These are phyloP conservation scores for Terebella lapidaria DNA, from an alignment of 2,888 invertebrate species.

Conservation along the genomic window DNA sequence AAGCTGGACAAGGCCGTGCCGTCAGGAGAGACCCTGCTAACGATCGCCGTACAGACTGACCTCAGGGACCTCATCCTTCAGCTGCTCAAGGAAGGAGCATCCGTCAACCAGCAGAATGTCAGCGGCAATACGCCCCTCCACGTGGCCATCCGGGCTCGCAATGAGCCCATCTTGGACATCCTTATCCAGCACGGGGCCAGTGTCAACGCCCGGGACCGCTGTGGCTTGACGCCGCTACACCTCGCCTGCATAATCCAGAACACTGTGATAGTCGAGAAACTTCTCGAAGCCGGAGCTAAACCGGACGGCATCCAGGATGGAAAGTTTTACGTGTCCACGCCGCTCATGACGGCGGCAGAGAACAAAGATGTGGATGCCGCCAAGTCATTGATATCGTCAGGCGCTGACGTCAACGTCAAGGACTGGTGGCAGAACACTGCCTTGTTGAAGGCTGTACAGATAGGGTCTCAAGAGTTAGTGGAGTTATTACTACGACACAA, in stretches of 20 bases:
- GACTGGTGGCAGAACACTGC: conserved; percentile 20
- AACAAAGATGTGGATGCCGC: conserved; percentile 11
- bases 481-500: conserved; percentile 9
- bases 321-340: conserved; percentile 17
- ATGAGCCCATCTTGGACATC: conserved; percentile 10
- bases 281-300: conserved; percentile 13
- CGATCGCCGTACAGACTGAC: conserved; percentile 12
- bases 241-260: conserved; percentile 15
- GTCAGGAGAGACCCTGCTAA: conserved; percentile 17
- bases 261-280: conserved; percentile 5
- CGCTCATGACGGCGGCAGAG: conserved; percentile 16
- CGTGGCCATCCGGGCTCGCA: conserved; percentile 15
- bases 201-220: conserved; percentile 12
- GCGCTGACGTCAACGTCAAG: conserved; percentile 14
- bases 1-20: conserved; percentile 14
- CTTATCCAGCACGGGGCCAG: conserved; percentile 14
- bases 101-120: conserved; percentile 12
- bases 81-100: conserved; percentile 13
- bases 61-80: conserved; percentile 6
- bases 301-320: conserved; percentile 15
- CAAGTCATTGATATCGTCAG: conserved; percentile 9
- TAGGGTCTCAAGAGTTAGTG: conserved; percentile 11
- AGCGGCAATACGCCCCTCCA: conserved; percentile 19
- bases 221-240: conserved; percentile 19
- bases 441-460: conserved; percentile 16